Percentiles rank a stretch among this genome's conserved stretches.
These are phyloP conservation scores for Picus viridis DNA, from an alignment of 2,797 vertebrate genomes.

Conservation along the genomic window DNA sequence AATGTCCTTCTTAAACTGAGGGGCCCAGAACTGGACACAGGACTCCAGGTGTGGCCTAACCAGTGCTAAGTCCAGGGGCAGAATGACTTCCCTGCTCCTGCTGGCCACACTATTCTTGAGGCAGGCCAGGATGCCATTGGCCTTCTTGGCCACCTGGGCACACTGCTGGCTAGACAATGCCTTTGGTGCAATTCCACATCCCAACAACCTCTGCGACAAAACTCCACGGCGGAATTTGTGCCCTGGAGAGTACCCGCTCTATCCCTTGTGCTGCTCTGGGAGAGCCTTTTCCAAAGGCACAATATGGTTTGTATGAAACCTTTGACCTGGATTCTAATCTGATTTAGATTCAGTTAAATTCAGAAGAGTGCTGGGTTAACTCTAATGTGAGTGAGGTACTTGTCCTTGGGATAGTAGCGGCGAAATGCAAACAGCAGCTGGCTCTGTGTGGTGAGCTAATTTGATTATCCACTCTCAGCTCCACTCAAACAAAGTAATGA, in stretches of 20 bases:
- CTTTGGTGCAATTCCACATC: neutral
- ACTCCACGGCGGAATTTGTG: neutral
- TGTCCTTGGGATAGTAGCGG: neutral
- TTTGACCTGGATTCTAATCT: slow-evolving; percentile 9
- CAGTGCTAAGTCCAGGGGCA: too few relatives aligned
- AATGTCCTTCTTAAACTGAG: too few relatives aligned
- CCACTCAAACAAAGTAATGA: slow-evolving; percentile 35
- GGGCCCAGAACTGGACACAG: too few relatives aligned
- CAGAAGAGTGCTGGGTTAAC: neutral
- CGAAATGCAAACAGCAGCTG: slow-evolving; percentile 31
- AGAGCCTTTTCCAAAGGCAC: neutral
- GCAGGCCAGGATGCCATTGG: too few relatives aligned
- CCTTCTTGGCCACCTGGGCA: too few relatives aligned
- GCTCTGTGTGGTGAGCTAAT: slow-evolving; percentile 28
- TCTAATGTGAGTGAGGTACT: neutral
- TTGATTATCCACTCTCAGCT: slow-evolving; percentile 29
- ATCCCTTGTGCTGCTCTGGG: neutral
- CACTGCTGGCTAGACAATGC: neutral
- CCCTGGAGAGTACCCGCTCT: neutral
- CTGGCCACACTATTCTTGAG: too few relatives aligned
- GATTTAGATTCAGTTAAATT: slow-evolving; percentile 12
- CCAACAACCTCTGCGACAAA: neutral
- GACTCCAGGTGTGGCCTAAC: too few relatives aligned
- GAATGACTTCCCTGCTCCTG: too few relatives aligned
- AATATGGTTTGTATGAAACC: neutral